Evolutionary conservation across 23 tunicate genomes (phyloP), one percentile per base, ranked within the genome.

Genomic region (Phallusia fumigata): DNA sequence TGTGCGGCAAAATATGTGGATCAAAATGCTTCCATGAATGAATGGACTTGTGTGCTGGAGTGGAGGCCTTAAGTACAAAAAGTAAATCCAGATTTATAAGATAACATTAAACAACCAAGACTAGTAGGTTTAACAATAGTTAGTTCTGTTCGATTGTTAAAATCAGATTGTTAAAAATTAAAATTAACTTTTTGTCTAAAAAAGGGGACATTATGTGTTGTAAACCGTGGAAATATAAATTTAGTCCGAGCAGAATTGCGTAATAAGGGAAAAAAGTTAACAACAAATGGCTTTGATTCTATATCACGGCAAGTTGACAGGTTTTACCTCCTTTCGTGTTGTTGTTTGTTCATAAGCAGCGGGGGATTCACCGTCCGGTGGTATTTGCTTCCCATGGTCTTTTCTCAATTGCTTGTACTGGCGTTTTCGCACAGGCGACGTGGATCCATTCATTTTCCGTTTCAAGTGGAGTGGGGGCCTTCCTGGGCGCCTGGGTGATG

Each of bases 401-500:
- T 87, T 87, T 28, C 85, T 33, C 28, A 87, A 52, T 47, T 87
- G 84, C 31, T 79, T 85, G 77, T 74, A 33, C 53, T 81, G 86
- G 19, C 82, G 82, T 32, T 87, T 87, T 52, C 84, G 76, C 34
- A 52, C 80, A 0, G 86, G 86, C 0, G 91, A 82, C 19, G 82
- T 35, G 12, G 75, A 18, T 1, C 49, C 52, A 10, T 22, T 53
- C 53, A 73, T 80, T 58, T 87, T 87, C 69, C 91, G 74, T 52
- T 87, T 87, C 78, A 87, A 40, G 35, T 80, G 82, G 16, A 87
- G 86, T 0, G 91, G 82, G 47, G 91, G 86, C 44, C 86, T 76
- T 34, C 91, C 91, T 6, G 86, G 84, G 35, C 86, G 47, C 36
- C 91, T 64, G 30, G 86, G 82, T 53, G 73, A 65, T 8, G 36